These are phyloP conservation scores for Andrena bicolor DNA, from an alignment of 2,888 invertebrate species.

Conservation along the genomic window DNA sequence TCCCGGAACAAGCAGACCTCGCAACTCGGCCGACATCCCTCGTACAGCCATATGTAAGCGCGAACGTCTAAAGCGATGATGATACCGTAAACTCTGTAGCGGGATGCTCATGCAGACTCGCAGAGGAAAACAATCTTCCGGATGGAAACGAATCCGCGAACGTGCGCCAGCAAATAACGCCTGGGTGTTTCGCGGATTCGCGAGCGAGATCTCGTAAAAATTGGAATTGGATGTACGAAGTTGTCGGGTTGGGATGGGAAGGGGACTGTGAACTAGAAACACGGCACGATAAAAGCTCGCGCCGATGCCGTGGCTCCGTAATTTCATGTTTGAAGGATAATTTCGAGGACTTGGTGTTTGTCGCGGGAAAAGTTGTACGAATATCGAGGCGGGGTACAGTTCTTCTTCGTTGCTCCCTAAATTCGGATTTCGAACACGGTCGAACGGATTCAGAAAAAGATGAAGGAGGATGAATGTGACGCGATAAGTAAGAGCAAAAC, in stretches of 20 bases:
- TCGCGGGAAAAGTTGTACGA: not conserved
- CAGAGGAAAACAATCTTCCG: slow-evolving; percentile 46
- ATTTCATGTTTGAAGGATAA: not conserved
- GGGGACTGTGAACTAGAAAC: not conserved
- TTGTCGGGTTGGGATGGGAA: not conserved
- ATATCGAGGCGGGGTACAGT: not conserved
- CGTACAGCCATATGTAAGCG: slow-evolving; percentile 45
- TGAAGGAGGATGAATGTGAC: no score
- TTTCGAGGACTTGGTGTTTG: not conserved
- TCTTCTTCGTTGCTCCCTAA: no score
- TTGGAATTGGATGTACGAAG: not conserved
- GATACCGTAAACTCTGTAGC: slow-evolving; percentile 25
- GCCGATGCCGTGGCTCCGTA: not conserved
- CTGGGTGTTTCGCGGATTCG: slow-evolving; percentile 3
- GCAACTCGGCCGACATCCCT: slow-evolving; percentile 37
- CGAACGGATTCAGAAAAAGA: not conserved
- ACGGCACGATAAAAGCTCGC: not conserved
- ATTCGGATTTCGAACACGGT: not conserved
- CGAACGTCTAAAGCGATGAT: slow-evolving; percentile 46
- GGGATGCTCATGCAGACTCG: not conserved
- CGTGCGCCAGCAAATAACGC: not conserved
- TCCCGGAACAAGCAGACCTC: slow-evolving; percentile 48
- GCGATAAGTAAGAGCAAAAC: not conserved
- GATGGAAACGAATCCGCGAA: slow-evolving; percentile 26
- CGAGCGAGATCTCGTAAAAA: slow-evolving; percentile 27